These are phyloP conservation scores for Danio jaintianensis DNA, from an alignment of 2,797 vertebrate genomes.

Conservation along the genomic window DNA sequence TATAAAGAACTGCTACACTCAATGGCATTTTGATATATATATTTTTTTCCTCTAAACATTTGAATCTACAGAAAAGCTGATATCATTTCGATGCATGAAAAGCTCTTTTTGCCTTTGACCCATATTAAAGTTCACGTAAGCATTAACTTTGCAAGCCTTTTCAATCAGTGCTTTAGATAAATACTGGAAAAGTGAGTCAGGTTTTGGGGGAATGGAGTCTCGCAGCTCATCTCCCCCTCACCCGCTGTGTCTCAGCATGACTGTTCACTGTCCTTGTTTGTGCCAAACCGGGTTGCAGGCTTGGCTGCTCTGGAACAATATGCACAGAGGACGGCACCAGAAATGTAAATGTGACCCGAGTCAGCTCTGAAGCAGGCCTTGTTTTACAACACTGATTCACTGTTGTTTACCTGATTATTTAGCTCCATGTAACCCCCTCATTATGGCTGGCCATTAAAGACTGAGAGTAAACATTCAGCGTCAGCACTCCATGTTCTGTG, in stretches of 20 bases:
- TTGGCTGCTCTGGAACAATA: slow-evolving; percentile 80
- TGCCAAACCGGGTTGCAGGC: slow-evolving; percentile 79
- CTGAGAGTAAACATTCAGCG: slow-evolving; percentile 42
- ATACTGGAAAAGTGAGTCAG: not conserved
- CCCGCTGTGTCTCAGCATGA: slow-evolving; percentile 48
- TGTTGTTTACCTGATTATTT: slow-evolving; percentile 73
- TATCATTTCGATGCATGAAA: too few species aligned
- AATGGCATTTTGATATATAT: too few species aligned
- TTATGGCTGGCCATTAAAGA: slow-evolving; percentile 63
- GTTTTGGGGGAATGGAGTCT: slow-evolving; percentile 21
- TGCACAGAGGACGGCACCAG: slow-evolving; percentile 68
- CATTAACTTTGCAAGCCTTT: slow-evolving; percentile 42
- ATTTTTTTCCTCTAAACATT: too few species aligned
- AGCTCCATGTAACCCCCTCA: slow-evolving; percentile 65
- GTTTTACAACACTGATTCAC: slow-evolving; percentile 51
- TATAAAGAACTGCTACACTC: too few species aligned
- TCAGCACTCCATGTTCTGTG: slow-evolving; percentile 65
- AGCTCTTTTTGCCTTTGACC: too few species aligned
- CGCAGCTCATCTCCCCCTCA: slow-evolving; percentile 53
- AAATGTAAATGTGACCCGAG: slow-evolving; percentile 78
- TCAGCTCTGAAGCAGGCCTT: slow-evolving; percentile 70
- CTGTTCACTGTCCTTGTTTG: slow-evolving; percentile 75
- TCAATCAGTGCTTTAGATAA: not conserved
- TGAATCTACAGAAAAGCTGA: too few species aligned
- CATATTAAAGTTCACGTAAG: not conserved